Conservation (phyloP, 1,140 invertebrate species). For the Amyelois transitella region DNA sequence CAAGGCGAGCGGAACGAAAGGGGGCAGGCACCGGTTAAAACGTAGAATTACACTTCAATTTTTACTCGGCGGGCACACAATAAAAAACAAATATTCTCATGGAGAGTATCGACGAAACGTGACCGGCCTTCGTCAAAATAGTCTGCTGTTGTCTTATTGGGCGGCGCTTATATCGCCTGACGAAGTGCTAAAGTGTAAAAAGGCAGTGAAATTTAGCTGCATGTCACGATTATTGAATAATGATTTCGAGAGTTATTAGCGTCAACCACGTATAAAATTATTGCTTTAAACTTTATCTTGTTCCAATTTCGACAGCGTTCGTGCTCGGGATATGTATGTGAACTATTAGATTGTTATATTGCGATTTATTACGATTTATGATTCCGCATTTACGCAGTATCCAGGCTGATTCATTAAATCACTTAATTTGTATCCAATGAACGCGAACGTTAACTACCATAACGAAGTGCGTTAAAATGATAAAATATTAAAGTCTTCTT, state of each 20-base stretch:
- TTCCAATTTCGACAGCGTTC: background rate
- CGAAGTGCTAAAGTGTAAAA: conserved; percentile 72
- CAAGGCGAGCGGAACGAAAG: conserved; percentile 71
- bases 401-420: conserved; percentile 10
- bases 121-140: conserved; percentile 72
- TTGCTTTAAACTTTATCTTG: background rate
- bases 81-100: conserved; percentile 75
- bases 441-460: conserved; percentile 13
- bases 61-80: conserved; percentile 63
- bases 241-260: conserved; percentile 56
- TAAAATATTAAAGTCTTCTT: conserved; percentile 45
- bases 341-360: background rate
- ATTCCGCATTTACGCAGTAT: conserved; percentile 2
- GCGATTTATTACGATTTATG: background rate
- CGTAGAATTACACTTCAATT: conserved; percentile 72
- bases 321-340: background rate
- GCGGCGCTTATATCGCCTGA: conserved; percentile 52
- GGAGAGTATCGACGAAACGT: conserved; percentile 69
- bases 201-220: conserved; percentile 61
- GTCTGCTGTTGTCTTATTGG: conserved; percentile 65
- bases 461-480: conserved; percentile 21
- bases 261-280: conserved; percentile 28
- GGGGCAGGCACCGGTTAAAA: conserved; percentile 69
- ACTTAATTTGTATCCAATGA: conserved; percentile 11
- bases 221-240: conserved; percentile 71